Base-by-base conservation (phyloP, 2,888 invertebrate genomes). In the Lithophane ornitopus region DNA sequence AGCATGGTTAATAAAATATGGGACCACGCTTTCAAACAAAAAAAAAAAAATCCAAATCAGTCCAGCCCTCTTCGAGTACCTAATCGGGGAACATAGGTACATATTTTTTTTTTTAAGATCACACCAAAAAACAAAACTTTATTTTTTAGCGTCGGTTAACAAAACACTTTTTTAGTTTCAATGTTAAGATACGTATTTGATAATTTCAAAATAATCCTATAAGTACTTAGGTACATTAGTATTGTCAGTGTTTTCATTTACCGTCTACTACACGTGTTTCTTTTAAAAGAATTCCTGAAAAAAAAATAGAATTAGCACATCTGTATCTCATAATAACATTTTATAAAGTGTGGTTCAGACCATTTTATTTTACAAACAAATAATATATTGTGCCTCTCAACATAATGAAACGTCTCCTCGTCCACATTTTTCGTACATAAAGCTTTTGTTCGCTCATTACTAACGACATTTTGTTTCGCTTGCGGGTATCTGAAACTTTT, bases 391-490 rank as follows among this genome's bases (percentile, higher is more conserved):
- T 82, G 46, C 61, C 61, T 82, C 58, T 69, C 54, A 83, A 83
- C 71, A 72, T 67, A 74, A 83, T 74, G 62, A 67, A 83, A 86
- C 28, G 41, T 78, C 59, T 59, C 71, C 19, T 82, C 49, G 66
- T 74, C 69, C 74, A 82, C 74, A 82, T 86, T 83, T 82, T 67
- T 83, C 70, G 70, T 52, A 63, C 69, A 74, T 63, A 74, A 77
- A 78, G 72, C 80, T 74, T 75, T 83, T 80, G 74, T 85, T 78
- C 70, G 70, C 74, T 88, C 81, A 85, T 86, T 88, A 85, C 80
- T 59, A 78, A 76, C 73, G 76, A 85, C 81, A 78, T 84, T 86
- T 83, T 83, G 66, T 83, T 74, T 78, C 61, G 83, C 87, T 44
- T 59, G 59, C 44, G 86, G 87, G 66, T 78, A 76, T 83, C 76